phyloP scores from a whole-genome alignment of 2,113 vertebrate genomes.

The Charadrius vociferus region DNA sequence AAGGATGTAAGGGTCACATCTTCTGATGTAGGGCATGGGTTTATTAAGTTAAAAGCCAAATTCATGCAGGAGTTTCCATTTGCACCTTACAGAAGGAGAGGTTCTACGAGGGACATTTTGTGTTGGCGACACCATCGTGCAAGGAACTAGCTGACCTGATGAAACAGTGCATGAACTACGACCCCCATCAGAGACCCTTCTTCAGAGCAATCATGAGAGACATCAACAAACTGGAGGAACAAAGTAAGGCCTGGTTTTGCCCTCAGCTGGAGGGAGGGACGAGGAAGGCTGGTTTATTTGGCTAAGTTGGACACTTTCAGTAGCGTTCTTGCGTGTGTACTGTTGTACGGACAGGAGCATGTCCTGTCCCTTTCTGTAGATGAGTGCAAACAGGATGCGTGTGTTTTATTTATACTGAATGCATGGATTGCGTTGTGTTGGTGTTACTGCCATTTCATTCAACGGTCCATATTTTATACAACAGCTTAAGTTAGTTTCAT shows the following conservation, averaged over 20 bases:
- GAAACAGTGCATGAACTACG: slow-evolving; percentile 98
- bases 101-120: slow-evolving; percentile 88
- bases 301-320: neutral
- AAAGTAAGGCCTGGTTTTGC: slow-evolving; percentile 76
- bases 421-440: neutral
- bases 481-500: neutral
- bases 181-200: slow-evolving; percentile 93
- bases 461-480: neutral
- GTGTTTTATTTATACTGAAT: neutral
- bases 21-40: neutral
- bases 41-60: neutral
- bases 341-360: fast-evolving
- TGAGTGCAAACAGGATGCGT: neutral
- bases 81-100: slow-evolving; percentile 87
- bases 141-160: slow-evolving; percentile 93
- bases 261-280: neutral
- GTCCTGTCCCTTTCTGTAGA: neutral
- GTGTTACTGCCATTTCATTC: neutral
- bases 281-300: neutral
- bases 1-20: neutral
- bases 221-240: slow-evolving; percentile 89
- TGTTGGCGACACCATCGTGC: slow-evolving; percentile 88
- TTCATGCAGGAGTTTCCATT: neutral
- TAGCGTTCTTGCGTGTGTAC: fast-evolving
- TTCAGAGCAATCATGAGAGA: slow-evolving; percentile 97